phyloP scores from a whole-genome alignment of 1,140 invertebrate species.

The Agrypnia vestita region DNA sequence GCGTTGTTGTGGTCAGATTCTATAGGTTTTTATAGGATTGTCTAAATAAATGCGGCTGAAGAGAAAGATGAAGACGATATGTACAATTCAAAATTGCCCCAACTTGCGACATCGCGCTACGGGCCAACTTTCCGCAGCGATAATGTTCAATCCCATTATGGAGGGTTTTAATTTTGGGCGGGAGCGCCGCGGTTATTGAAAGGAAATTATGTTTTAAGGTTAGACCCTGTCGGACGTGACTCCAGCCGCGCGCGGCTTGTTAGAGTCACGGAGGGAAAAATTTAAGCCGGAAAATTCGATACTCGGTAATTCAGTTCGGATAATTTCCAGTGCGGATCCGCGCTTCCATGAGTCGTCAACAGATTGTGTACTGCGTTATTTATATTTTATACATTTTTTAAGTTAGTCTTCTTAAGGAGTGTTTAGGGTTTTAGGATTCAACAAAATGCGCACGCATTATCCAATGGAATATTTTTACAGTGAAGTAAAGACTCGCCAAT shows the following conservation, averaged over 20 bases:
- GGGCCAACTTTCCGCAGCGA: not conserved
- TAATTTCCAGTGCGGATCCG: constrained; percentile 3
- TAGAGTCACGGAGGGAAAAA: constrained; percentile 28
- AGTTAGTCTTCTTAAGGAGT: too few relatives aligned
- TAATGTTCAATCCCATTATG: constrained; percentile 18
- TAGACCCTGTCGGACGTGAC: not conserved
- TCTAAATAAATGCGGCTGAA: too few relatives aligned
- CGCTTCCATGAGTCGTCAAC: not conserved
- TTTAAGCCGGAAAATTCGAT: constrained; percentile 7
- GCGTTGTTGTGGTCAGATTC: too few relatives aligned
- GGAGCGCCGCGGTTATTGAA: not conserved
- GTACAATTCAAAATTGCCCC: not conserved
- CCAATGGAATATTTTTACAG: too few relatives aligned
- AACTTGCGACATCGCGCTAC: constrained; percentile 7
- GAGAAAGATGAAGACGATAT: not conserved
- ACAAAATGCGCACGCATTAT: too few relatives aligned
- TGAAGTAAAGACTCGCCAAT: too few relatives aligned
- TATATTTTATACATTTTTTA: not conserved
- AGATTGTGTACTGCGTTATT: not conserved
- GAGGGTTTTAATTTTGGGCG: not conserved
- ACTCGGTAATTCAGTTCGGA: constrained; percentile 2
- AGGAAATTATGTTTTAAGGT: not conserved
- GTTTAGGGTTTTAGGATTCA: too few relatives aligned
- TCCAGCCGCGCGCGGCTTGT: not conserved
- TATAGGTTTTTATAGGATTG: not conserved